Percentiles rank a stretch among this genome's conserved stretches.
phyloP scores from a whole-genome alignment of 2,797 vertebrate species.

The Limosa lapponica region DNA sequence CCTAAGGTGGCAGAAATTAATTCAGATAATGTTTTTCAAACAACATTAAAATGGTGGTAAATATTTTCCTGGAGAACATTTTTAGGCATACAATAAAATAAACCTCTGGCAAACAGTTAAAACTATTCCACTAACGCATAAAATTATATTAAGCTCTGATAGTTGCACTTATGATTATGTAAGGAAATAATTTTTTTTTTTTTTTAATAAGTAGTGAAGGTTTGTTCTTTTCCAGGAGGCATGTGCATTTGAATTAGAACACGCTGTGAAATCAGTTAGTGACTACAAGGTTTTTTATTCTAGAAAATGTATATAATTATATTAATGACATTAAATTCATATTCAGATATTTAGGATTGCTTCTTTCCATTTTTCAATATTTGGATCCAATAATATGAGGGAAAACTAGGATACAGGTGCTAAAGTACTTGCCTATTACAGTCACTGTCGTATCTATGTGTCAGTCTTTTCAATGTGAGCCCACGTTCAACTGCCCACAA shows the following conservation, averaged over 20 bases:
- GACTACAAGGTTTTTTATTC: not conserved
- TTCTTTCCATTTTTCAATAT: not conserved
- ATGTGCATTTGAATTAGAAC: not conserved
- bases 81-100: not conserved
- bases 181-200: not conserved
- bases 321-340: not conserved
- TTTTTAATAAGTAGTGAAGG: not conserved
- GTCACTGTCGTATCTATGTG: not conserved
- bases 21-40: not conserved
- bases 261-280: not conserved
- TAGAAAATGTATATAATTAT: not conserved
- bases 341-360: not conserved
- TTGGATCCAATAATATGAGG: not conserved
- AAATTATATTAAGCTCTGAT: not conserved
- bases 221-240: not conserved
- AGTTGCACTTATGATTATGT: not conserved
- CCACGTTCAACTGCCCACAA: not conserved
- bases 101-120: not conserved
- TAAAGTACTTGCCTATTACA: not conserved
- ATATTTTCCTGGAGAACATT: not conserved
- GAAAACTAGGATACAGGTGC: not conserved
- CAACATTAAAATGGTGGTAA: not conserved
- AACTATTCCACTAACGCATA: not conserved
- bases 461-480: not conserved
- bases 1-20: not conserved